Evolutionary conservation across 1,140 invertebrate species (phyloP).

Genomic region (Thaumatotibia leucotreta): DNA sequence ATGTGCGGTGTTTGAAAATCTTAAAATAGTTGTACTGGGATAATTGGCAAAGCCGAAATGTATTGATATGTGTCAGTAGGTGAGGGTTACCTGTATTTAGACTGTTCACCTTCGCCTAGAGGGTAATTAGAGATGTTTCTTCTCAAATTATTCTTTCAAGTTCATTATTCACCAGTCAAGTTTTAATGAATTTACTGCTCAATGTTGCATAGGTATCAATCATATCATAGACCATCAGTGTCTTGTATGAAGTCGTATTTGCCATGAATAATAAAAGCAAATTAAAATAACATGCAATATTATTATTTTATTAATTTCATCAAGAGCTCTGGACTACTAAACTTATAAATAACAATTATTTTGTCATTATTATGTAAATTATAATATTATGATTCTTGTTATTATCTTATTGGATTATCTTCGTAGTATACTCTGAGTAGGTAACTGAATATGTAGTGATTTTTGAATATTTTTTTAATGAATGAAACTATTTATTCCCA

Average conservation of each 20-base stretch:
- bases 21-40: conserved; percentile 55
- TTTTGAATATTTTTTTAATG: not conserved
- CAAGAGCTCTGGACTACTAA: too few relatives aligned
- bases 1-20: conserved; percentile 36
- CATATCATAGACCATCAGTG: too few relatives aligned
- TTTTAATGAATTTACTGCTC: not conserved
- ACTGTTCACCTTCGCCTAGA: conserved; percentile 66
- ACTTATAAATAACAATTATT: too few relatives aligned
- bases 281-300: too few relatives aligned
- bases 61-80: conserved; percentile 61
- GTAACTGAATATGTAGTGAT: not conserved
- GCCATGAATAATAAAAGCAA: too few relatives aligned
- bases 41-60: conserved; percentile 47
- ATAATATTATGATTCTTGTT: too few relatives aligned
- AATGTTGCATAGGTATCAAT: too few relatives aligned
- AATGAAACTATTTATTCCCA: not conserved
- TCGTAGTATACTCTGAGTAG: too few relatives aligned
- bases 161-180: not conserved
- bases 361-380: too few relatives aligned
- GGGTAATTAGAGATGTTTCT: conserved; percentile 21
- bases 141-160: conserved; percentile 11
- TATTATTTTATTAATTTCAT: too few relatives aligned
- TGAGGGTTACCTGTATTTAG: conserved; percentile 67
- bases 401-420: too few relatives aligned
- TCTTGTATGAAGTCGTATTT: too few relatives aligned